Evolutionary conservation across 2,113 vertebrate genomes (phyloP), one percentile per base, ranked within the genome.

Genomic region (Etheostoma spectabile): DNA sequence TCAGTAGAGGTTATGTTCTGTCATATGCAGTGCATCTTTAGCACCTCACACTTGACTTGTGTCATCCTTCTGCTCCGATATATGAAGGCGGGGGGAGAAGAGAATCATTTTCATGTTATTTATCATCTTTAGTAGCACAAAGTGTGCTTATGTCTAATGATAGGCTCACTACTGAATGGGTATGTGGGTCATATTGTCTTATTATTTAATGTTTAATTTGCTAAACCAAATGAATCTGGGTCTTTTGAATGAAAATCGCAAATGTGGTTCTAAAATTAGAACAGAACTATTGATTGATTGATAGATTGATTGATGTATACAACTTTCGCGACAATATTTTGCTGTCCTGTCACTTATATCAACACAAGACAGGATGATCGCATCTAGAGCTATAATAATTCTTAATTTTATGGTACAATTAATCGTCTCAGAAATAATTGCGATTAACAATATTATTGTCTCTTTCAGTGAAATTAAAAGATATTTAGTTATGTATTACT

Each of bases 1-100:
- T 72, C 62, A 42, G 38, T 51, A 70, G 49, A 77, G 48, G 66
- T 55, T 8, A 57, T 61, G 52, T 71, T 53, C 33, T 64, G 49
- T 67, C 70, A 16, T 33, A 64, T 59, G 66, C 21, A 24, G 4
- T 0, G 33, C 48, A 16, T 22, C 70, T 57, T 0, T 56, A 46
- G 19, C 53, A 16, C 8, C 22, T 38, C 21, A 27, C 46, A 66
- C 59, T n/a, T 74, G 22, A 62, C 13, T 24, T 5, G 14, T 38
- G 35, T 27, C 42, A 35, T 46, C 16, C 38, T 27, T 5, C 14
- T 56, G 16, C 6, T 69, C 4, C 10, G 35, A 72, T 19, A 21
- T 5, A 42, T 35, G 21, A 22, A 45, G 42, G 13, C 8, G 11
- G 7, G 15, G 7, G 8, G 4, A 3, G n/a, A 45, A 77, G 2